Evolutionary conservation across 2,797 vertebrate species (phyloP).

Genomic region (Pseudochaenichthys georgianus): DNA sequence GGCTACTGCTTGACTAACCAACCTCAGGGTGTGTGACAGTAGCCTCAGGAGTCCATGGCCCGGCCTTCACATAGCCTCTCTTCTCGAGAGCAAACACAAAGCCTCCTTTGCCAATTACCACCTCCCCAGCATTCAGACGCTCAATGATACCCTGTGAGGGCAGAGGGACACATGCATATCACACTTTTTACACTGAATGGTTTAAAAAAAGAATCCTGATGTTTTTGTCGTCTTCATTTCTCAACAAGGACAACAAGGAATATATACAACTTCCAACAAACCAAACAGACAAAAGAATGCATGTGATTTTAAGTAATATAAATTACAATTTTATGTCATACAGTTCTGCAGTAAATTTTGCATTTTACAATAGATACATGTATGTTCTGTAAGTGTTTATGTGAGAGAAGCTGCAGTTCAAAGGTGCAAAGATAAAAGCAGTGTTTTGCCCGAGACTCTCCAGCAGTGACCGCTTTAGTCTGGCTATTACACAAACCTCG

Average conservation of each 20-base stretch:
- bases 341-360: neutral
- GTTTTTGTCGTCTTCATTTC: neutral
- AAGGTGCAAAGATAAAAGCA: conserved; percentile 58
- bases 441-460: conserved; percentile 6
- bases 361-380: neutral
- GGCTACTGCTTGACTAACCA: conserved; percentile 80
- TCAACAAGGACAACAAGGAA: neutral
- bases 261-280: no score
- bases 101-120: conserved; percentile 91
- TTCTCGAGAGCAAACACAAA: conserved; percentile 92
- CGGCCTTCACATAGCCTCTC: conserved; percentile 91
- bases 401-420: conserved; percentile 12
- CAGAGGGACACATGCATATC: neutral
- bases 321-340: neutral
- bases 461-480: conserved; percentile 22
- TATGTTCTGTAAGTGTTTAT: conserved; percentile 3
- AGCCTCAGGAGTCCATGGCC: conserved; percentile 92
- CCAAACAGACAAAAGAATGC: neutral
- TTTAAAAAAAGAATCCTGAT: neutral
- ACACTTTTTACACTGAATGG: neutral
- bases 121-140: conserved; percentile 87
- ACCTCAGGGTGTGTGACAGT: conserved; percentile 89
- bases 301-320: neutral
- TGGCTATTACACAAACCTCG: conserved; percentile 28
- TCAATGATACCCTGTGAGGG: conserved; percentile 86